A percentile compares a stretch with the other conserved stretches of the same genome.
These are phyloP conservation scores for cattle (Bos taurus) DNA, from an alignment of 2,113 vertebrate genomes.

Conservation along the genomic window DNA sequence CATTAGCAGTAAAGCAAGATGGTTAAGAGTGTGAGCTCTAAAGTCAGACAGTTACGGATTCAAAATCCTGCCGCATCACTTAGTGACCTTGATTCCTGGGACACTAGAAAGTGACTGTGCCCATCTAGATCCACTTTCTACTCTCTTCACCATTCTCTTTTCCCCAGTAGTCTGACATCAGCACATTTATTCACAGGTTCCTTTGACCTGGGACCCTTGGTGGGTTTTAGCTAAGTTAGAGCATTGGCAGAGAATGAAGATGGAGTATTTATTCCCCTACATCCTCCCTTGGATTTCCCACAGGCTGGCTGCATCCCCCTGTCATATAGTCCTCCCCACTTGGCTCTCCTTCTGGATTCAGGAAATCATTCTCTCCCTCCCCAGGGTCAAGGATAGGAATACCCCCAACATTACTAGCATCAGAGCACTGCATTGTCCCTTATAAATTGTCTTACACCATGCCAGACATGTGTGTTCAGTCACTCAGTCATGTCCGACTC, in stretches of 20 bases:
- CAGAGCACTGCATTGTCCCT: not conserved
- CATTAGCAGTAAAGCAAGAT: not conserved
- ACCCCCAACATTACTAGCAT: not conserved
- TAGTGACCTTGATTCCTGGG: not conserved
- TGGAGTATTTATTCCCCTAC: too few relatives aligned
- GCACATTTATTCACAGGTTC: not conserved
- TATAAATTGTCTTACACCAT: not conserved
- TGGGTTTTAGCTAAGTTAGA: not conserved
- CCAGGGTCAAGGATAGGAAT: not conserved
- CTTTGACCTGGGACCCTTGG: not conserved
- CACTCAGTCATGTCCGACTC: not conserved
- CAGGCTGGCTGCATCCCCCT: not conserved
- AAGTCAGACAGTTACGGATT: not conserved
- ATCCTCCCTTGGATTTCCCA: not conserved
- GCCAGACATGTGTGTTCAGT: not conserved
- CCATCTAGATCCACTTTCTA: not conserved
- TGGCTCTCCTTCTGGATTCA: not conserved
- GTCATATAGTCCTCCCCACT: not conserved
- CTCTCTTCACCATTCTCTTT: not conserved
- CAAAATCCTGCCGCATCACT: not conserved
- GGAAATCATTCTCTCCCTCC: not conserved
- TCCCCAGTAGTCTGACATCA: not conserved
- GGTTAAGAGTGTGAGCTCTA: not conserved
- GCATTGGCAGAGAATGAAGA: not conserved
- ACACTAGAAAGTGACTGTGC: not conserved